phyloP scores from a whole-genome alignment of 1,140 invertebrate species.

The Drosophila orosa region DNA sequence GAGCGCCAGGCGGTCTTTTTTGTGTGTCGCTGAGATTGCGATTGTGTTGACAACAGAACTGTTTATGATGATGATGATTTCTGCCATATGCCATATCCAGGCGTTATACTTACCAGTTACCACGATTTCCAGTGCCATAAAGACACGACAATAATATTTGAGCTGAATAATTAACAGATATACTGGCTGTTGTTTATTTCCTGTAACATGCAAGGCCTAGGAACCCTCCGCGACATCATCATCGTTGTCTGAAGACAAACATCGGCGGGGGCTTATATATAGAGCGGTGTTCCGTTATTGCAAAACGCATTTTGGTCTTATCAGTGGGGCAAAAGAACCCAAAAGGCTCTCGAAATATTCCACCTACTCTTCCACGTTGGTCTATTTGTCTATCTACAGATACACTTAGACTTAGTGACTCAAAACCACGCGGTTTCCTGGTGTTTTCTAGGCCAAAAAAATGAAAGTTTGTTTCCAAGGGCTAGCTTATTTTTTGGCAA shows the following conservation, averaged over 20 bases:
- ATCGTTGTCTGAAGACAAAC: conserved; percentile 50
- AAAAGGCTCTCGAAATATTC: conserved; percentile 46
- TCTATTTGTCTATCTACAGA: conserved; percentile 32
- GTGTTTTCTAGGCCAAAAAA: not conserved
- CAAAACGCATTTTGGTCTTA: conserved; percentile 77
- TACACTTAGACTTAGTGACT: conserved; percentile 14
- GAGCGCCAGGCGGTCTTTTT: conserved; percentile 66
- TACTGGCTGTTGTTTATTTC: conserved; percentile 66
- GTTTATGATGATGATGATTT: conserved; percentile 72
- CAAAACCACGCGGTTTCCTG: not conserved
- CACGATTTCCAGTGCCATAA: conserved; percentile 44
- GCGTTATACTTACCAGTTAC: conserved; percentile 14
- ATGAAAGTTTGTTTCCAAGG: conserved; percentile 14
- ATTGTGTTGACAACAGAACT: conserved; percentile 59
- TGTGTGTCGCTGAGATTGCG: conserved; percentile 30
- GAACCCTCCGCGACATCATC: conserved; percentile 18
- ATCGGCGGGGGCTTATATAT: conserved; percentile 37
- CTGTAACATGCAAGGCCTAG: conserved; percentile 70
- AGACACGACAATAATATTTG: conserved; percentile 28
- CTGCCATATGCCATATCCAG: conserved; percentile 58
- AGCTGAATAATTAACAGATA: conserved; percentile 62
- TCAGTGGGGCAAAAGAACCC: conserved; percentile 32
- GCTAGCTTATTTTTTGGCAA: not conserved
- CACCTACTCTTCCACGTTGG: not conserved
- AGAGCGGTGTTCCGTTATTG: conserved; percentile 54